A percentile compares a stretch with the other conserved stretches of the same genome.
Evolutionary conservation across 2,113 vertebrate genomes (phyloP).

Genomic region (Dasypus novemcinctus): DNA sequence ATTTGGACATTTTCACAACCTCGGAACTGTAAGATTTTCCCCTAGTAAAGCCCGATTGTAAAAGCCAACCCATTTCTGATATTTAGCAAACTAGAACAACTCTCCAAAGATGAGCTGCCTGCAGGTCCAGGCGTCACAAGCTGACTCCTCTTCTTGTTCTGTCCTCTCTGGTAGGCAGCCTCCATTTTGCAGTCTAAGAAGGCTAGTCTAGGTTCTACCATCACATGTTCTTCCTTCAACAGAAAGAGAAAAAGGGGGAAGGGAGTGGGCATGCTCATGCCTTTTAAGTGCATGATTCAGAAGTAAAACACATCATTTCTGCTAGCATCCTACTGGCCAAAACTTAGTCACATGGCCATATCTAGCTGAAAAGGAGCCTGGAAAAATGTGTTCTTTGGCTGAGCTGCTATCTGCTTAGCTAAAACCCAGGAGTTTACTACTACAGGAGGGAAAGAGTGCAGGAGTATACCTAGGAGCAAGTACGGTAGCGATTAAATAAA

Average conservation of each 20-base stretch:
- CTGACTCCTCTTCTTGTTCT: background rate
- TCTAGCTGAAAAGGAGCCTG: background rate
- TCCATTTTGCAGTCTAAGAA: background rate
- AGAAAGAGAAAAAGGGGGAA: background rate
- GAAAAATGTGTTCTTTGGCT: background rate
- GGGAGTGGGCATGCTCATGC: background rate
- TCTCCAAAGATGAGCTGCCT: background rate
- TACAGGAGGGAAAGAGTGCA: background rate
- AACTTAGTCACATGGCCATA: background rate
- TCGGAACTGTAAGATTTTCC: too few species aligned
- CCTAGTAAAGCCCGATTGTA: too few species aligned
- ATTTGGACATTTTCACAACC: too few species aligned
- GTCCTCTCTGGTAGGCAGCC: background rate
- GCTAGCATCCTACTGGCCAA: background rate
- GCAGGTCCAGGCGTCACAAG: background rate
- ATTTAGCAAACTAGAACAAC: too few species aligned
- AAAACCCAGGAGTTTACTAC: background rate
- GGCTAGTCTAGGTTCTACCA: background rate
- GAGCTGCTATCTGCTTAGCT: conserved; percentile 3
- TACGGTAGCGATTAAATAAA: conserved; percentile 15
- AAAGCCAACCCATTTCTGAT: too few species aligned
- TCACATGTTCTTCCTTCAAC: background rate
- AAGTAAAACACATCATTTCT: background rate
- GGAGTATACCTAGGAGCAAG: background rate
- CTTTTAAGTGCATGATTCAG: background rate